Conservation (phyloP, 1,140 invertebrate species). For the Zaprionus capensis region DNA sequence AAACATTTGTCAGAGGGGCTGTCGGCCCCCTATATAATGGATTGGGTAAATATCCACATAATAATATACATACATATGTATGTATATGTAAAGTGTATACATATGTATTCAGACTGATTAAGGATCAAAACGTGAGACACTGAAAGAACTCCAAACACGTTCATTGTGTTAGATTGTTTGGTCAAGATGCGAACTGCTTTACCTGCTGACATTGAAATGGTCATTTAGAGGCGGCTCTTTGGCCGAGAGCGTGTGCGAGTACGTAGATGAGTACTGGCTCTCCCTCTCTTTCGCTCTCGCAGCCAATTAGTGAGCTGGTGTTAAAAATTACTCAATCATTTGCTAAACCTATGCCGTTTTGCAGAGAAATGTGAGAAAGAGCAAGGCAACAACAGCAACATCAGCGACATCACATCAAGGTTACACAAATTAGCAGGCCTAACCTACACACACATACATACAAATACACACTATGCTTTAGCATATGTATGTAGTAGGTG, state of each 20-base stretch:
- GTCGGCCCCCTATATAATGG: slow-evolving; percentile 19
- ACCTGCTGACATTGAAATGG: slow-evolving; percentile 36
- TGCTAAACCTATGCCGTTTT: slow-evolving; percentile 55
- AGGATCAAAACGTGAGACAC: slow-evolving; percentile 18
- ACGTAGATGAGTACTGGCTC: neutral
- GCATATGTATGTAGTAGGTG: slow-evolving; percentile 12
- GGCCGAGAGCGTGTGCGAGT: neutral
- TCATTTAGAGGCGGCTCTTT: slow-evolving; percentile 18
- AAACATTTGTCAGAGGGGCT: slow-evolving; percentile 47
- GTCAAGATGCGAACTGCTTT: neutral
- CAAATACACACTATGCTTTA: slow-evolving; percentile 4
- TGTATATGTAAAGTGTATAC: neutral
- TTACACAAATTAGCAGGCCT: slow-evolving; percentile 68
- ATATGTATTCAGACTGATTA: slow-evolving; percentile 4
- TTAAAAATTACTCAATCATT: slow-evolving; percentile 73
- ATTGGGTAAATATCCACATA: slow-evolving; percentile 34
- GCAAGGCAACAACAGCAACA: slow-evolving; percentile 25
- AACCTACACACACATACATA: neutral
- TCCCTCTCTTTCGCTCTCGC: slow-evolving; percentile 11
- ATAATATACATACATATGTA: slow-evolving; percentile 12
- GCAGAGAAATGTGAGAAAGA: slow-evolving; percentile 61
- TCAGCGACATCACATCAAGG: slow-evolving; percentile 62
- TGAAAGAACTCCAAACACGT: slow-evolving; percentile 21
- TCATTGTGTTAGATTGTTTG: slow-evolving; percentile 4
- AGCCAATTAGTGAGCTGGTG: slow-evolving; percentile 71